Conservation (phyloP, 2,113 vertebrate genomes). For the Vicugna pacos region DNA sequence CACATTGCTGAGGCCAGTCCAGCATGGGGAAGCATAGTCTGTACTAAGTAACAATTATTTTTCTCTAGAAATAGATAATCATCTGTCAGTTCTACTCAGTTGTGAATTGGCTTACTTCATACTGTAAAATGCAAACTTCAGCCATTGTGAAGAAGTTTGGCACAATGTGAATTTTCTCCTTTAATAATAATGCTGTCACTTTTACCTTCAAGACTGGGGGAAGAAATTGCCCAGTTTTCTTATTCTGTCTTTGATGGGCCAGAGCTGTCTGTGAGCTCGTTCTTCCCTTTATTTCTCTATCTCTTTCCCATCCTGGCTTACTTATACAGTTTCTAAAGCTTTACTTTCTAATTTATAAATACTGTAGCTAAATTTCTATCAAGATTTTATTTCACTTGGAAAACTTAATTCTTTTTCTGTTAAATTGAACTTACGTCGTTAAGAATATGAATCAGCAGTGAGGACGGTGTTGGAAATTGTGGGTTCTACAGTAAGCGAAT, state of each 20-base stretch:
- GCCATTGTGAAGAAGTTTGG: background rate
- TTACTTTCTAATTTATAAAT: background rate
- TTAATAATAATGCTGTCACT: background rate
- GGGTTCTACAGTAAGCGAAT: background rate
- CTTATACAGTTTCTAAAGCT: background rate
- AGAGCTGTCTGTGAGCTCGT: background rate
- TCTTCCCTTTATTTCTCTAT: background rate
- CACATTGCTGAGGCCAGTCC: background rate
- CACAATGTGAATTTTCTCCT: background rate
- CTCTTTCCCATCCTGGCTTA: background rate
- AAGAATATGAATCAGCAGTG: background rate
- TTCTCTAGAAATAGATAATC: background rate
- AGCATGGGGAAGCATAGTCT: too few relatives aligned
- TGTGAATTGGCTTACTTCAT: background rate
- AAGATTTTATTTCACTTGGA: slow-evolving; percentile 4
- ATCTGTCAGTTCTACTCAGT: background rate
- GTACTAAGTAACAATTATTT: background rate
- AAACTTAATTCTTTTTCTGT: background rate
- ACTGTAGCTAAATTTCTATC: background rate
- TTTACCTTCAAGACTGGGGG: background rate
- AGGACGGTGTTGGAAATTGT: background rate
- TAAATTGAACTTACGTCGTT: background rate
- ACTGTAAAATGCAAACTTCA: background rate
- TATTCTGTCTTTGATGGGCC: background rate
- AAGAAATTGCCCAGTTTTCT: background rate